Evolutionary conservation across 2,888 invertebrate genomes (phyloP).

Genomic region (Rhamphomyia laevipes): DNA sequence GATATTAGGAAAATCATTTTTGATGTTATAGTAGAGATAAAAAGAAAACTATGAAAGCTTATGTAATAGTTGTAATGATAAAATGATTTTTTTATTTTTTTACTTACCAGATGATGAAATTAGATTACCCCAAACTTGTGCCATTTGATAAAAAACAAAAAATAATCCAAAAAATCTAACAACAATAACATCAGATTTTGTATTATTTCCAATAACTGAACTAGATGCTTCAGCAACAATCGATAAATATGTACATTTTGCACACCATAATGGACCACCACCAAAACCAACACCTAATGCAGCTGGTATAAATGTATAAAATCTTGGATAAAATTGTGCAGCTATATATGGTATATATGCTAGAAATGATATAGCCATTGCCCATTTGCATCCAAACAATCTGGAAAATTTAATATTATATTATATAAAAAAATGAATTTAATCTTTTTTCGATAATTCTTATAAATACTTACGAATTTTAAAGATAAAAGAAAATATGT

Average conservation of each 20-base stretch:
- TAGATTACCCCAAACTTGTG: slow-evolving; percentile 91
- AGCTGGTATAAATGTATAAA: slow-evolving; percentile 72
- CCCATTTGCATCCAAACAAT: slow-evolving; percentile 84
- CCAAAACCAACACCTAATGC: slow-evolving; percentile 61
- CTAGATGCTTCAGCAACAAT: slow-evolving; percentile 71
- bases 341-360: slow-evolving; percentile 87
- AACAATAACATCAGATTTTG: slow-evolving; percentile 63
- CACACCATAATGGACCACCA: slow-evolving; percentile 86
- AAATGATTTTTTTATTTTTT: not conserved
- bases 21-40: no score
- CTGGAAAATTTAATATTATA: slow-evolving; percentile 38
- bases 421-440: no score
- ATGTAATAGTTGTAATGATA: slow-evolving; percentile 4
- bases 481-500: no score
- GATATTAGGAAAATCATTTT: no score
- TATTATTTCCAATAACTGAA: slow-evolving; percentile 45
- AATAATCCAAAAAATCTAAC: slow-evolving; percentile 90
- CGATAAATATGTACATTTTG: slow-evolving; percentile 88
- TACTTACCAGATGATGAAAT: slow-evolving; percentile 66
- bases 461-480: no score
- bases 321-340: slow-evolving; percentile 79
- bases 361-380: slow-evolving; percentile 70
- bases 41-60: not conserved
- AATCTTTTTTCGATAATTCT: no score
- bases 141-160: slow-evolving; percentile 92